Conservation (phyloP, 2,888 invertebrate species). For the Drosophila cracens region DNA sequence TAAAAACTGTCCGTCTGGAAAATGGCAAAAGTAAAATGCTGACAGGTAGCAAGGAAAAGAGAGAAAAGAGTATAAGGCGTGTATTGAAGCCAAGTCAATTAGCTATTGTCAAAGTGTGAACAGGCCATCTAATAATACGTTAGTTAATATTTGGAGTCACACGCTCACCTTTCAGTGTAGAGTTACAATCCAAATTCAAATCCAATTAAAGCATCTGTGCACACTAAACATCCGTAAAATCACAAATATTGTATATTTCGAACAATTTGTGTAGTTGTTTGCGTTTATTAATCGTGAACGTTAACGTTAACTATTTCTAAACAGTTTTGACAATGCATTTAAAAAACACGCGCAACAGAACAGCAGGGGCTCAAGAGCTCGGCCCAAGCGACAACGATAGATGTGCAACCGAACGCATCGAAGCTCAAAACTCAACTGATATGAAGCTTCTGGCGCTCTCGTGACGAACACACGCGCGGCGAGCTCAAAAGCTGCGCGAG, state of each 20-base stretch:
- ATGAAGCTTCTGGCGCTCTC: conserved; percentile 16
- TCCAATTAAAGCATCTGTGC: conserved; percentile 19
- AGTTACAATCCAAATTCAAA: conserved; percentile 29
- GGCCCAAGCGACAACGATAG: conserved; percentile 37
- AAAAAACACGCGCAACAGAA: conserved; percentile 50
- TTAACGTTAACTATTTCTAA: conserved; percentile 2
- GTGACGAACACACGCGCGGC: conserved; percentile 18
- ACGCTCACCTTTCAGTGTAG: conserved; percentile 32
- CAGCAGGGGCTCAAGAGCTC: conserved; percentile 16
- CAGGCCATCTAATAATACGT: background rate
- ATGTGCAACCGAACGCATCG: conserved; percentile 76
- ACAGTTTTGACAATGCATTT: conserved; percentile 8
- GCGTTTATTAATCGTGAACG: background rate
- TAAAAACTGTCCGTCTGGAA: conserved; percentile 31
- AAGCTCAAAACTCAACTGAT: conserved; percentile 79
- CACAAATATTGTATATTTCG: conserved; percentile 22
- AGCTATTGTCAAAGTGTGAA: conserved; percentile 1
- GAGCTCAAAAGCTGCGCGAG: conserved; percentile 52
- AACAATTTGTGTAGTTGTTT: conserved; percentile 7
- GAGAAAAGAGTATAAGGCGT: background rate
- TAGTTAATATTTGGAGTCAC: background rate
- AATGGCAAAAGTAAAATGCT: conserved; percentile 33
- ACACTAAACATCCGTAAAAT: conserved; percentile 21
- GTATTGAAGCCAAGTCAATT: conserved; percentile 18
- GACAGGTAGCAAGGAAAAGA: conserved; percentile 32